Conservation (phyloP, 2,888 invertebrate species). For the Morpho deidamia region DNA sequence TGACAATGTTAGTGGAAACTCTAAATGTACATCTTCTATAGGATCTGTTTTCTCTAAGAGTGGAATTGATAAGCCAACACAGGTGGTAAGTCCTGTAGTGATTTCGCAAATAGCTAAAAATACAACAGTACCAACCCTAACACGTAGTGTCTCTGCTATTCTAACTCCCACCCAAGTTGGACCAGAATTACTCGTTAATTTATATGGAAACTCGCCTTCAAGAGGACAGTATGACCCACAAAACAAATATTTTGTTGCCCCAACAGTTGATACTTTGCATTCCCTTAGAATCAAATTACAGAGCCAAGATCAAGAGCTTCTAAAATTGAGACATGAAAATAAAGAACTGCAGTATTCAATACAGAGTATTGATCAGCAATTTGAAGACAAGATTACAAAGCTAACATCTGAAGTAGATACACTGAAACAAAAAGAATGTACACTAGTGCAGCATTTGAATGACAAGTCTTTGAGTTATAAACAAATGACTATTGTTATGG, state of each 20-base stretch:
- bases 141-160: slow-evolving; percentile 65
- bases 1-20: slow-evolving; percentile 41
- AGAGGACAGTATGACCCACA: slow-evolving; percentile 56
- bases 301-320: slow-evolving; percentile 62
- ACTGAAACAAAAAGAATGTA: slow-evolving; percentile 46
- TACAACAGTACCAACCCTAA: slow-evolving; percentile 43
- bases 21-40: slow-evolving; percentile 34
- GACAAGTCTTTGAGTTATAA: slow-evolving; percentile 59
- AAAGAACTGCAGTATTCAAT: slow-evolving; percentile 54
- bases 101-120: slow-evolving; percentile 24
- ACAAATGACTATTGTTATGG: slow-evolving; percentile 83
- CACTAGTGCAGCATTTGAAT: slow-evolving; percentile 52
- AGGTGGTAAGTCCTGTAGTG: slow-evolving; percentile 62
- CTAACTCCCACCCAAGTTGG: slow-evolving; percentile 58
- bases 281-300: slow-evolving; percentile 55
- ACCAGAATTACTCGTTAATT: slow-evolving; percentile 59
- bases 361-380: slow-evolving; percentile 48
- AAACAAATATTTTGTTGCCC: slow-evolving; percentile 33
- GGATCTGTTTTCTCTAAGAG: slow-evolving; percentile 37
- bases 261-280: slow-evolving; percentile 53
- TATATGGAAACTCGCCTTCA: slow-evolving; percentile 53
- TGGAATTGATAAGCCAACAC: slow-evolving; percentile 59
- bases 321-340: slow-evolving; percentile 56
- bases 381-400: slow-evolving; percentile 53
- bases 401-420: slow-evolving; percentile 51